A percentile compares a stretch with the other conserved stretches of the same genome.
These are phyloP conservation scores for Acronicta aceris DNA, from an alignment of 2,888 invertebrate species.

Conservation along the genomic window DNA sequence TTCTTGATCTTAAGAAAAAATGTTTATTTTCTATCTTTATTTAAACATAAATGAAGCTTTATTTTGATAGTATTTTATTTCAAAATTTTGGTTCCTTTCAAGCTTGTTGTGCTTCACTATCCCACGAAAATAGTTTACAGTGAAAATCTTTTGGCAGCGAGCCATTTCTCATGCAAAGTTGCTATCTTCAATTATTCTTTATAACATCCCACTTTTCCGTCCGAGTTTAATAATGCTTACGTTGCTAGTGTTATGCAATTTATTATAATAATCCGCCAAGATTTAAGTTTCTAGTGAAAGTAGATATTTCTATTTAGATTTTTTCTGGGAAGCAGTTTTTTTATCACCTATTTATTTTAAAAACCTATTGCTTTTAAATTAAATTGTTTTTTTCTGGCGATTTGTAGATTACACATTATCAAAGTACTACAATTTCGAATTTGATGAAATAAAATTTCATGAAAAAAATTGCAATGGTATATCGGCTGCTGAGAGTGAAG, in stretches of 20 bases:
- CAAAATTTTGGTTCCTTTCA: neutral
- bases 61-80: neutral
- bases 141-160: constrained; percentile 35
- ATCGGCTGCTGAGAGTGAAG: too few relatives aligned
- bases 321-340: neutral
- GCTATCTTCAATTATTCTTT: constrained; percentile 47
- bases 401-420: too few relatives aligned
- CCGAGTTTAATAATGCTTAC: constrained; percentile 14
- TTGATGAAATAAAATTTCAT: too few relatives aligned
- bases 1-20: neutral
- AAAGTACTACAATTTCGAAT: too few relatives aligned
- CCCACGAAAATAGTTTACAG: constrained; percentile 39
- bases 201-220: constrained; percentile 19
- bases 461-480: too few relatives aligned
- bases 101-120: constrained; percentile 12
- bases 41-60: neutral
- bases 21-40: neutral
- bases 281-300: neutral
- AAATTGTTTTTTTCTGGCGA: too few relatives aligned
- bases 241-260: constrained; percentile 7
- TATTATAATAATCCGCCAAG: constrained; percentile 2
- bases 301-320: neutral
- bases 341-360: neutral
- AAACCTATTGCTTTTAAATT: neutral
- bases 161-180: constrained; percentile 41